A percentile compares a stretch with the other conserved stretches of the same genome.
Conservation (phyloP, 2,888 invertebrate species). For the Lycia hirtaria region DNA sequence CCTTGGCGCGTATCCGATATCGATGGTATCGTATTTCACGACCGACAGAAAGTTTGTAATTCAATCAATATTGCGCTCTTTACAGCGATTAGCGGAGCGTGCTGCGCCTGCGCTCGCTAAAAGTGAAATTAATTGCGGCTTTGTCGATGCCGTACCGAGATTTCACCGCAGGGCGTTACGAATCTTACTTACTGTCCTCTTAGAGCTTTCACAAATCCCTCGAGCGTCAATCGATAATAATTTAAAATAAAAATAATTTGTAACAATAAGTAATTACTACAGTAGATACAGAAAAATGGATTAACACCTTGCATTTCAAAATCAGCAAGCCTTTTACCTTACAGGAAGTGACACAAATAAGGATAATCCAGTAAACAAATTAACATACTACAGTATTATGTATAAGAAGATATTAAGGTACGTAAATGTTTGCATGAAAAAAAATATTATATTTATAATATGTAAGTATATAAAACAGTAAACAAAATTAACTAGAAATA, state of each 20-base stretch:
- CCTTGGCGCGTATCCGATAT: conserved; percentile 36
- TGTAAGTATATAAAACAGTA: too few species aligned
- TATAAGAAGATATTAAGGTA: too few species aligned
- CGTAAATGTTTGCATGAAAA: too few species aligned
- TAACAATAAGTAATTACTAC: not conserved
- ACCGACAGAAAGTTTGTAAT: conserved; percentile 67
- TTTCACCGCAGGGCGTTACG: conserved; percentile 51
- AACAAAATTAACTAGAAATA: too few species aligned
- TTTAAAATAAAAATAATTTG: not conserved
- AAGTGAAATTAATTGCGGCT: conserved; percentile 69
- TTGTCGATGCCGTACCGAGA: conserved; percentile 51
- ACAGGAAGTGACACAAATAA: too few species aligned
- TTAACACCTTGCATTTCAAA: too few species aligned
- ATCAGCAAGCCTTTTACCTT: too few species aligned
- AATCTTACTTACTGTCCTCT: conserved; percentile 41
- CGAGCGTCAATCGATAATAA: not conserved
- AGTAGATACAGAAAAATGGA: too few species aligned
- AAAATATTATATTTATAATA: too few species aligned
- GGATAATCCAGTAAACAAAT: too few species aligned
- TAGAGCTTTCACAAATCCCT: conserved; percentile 49
- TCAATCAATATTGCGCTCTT: conserved; percentile 62
- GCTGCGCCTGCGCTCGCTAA: conserved; percentile 59
- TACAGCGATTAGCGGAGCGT: conserved; percentile 71
- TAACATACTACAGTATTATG: too few species aligned
- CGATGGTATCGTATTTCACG: conserved; percentile 53